Evolutionary conservation across 1,140 invertebrate genomes (phyloP), one percentile per base, ranked within the genome.

Genomic region (Hirudo medicinalis): DNA sequence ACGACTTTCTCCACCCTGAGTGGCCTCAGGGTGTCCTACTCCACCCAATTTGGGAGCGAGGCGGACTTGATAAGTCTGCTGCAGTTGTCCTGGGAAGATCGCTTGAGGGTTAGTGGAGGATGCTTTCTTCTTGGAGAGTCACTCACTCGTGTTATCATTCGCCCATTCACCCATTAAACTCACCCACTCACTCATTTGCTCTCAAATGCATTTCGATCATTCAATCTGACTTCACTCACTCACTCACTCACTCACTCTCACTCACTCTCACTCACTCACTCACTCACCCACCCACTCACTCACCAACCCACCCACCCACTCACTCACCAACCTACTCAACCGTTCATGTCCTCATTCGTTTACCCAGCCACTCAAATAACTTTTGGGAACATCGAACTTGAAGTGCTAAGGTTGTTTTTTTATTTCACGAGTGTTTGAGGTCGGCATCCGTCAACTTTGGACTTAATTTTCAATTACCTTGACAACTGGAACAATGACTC

Each of bases 61-160:
- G 74, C 84, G 32, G 81, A 83, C 71, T 78, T 82, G 17, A 81
- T 85, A 32, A 77, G 75, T 74, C 76, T 85, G 2, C 76, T 85
- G 40, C 84, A 84, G 70, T 76, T 84, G 75, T 80, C 82, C 20
- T 84, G 83, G 83, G 82, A 84, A 76, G 80, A 83, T 68, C 76
- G 82, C 68, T 74, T 84, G 22, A 77, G 79, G 75, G 82, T 84
- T 78, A 74, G 78, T 76, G 54, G 29, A 15, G 22, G 6, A 63
- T 63, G 22, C 19, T 25, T 22, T n/a, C n/a, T n/a, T n/a, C n/a
- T n/a, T n/a, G n/a, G n/a, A n/a, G n/a, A n/a, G n/a, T n/a, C n/a
- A n/a, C n/a, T n/a, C n/a, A n/a, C n/a, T n/a, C n/a, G n/a, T n/a
- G n/a, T 32, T 63, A 13, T 63, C 57, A 11, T 63, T 63, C 57